Base-by-base conservation (phyloP, 1,140 invertebrate species). In the Mizuhopecten yessoensis region DNA sequence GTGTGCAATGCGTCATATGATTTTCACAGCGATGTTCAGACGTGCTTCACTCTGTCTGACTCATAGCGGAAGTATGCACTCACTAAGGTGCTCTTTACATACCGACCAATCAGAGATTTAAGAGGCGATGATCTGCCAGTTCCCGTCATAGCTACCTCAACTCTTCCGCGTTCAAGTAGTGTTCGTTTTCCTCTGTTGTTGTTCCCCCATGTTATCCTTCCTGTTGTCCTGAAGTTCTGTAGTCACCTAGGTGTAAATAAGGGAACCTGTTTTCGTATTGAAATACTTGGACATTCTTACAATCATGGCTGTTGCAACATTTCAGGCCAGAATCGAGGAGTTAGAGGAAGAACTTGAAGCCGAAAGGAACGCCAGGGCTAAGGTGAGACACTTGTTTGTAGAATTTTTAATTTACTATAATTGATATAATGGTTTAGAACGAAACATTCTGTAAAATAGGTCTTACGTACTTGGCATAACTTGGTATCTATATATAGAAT, bases 331-430 rank as follows among this genome's bases (percentile, higher is more conserved):
- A 96, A 99, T 99, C 96, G 99, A 99, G 96, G 99, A 99, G 97
- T 97, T 99, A 94, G 99, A 99, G 97, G 99, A 99, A 96, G 99
- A 99, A 97, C 98, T 99, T 94, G 99, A 99, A 97, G 98, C 98
- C 93, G 99, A 99, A 97, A 98, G 99, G 96, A 98, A 99, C 97
- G 98, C 98, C 89, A 98, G 99, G 95, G 98, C 98, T 94, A 99
- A 99, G 97, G 95, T 96, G 86, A 93, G 94, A 88, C 1, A 49
- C 9, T 45, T 3, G 86, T 88, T 33, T 33, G n/a, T 29, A 75
- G 9, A 75, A 29, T 29, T 75, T 75, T 23, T 75, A n/a, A 75
- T 75, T 29, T 20, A 49, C 45, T 20, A 15, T 15, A 49, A 49
- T 49, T 13, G 15, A 75, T 3, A 75, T 29, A 75, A 0, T 45